Percentiles rank a stretch among this genome's conserved stretches.
Evolutionary conservation across 2,888 invertebrate species (phyloP).

Genomic region (Serrognathus titanus): DNA sequence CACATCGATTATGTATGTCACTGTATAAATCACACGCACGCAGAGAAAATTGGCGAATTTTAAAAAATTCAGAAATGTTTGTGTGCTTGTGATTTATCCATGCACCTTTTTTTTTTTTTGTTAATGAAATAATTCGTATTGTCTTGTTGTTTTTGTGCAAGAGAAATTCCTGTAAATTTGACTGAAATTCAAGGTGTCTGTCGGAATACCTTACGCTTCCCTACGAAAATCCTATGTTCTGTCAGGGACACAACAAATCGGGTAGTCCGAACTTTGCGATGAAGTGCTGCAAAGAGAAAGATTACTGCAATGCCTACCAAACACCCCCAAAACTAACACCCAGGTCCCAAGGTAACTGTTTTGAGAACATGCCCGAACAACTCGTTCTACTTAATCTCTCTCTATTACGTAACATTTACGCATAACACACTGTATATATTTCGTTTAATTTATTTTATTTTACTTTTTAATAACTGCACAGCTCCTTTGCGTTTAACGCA

Average conservation of each 20-base stretch:
- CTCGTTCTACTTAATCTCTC: neutral
- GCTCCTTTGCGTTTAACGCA: slow-evolving; percentile 11
- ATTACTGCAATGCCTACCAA: slow-evolving; percentile 72
- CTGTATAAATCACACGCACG: too few relatives aligned
- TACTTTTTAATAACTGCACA: neutral
- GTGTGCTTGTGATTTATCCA: too few relatives aligned
- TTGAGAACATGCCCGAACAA: neutral
- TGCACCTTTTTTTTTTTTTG: too few relatives aligned
- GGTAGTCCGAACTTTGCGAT: slow-evolving; percentile 68
- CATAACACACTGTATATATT: slow-evolving; percentile 5
- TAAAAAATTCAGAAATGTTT: too few relatives aligned
- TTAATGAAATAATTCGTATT: too few relatives aligned
- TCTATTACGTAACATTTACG: too few relatives aligned
- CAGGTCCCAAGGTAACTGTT: slow-evolving; percentile 63
- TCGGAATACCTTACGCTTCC: slow-evolving; percentile 18
- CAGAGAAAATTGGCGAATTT: too few relatives aligned
- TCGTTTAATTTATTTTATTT: neutral
- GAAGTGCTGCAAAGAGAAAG: slow-evolving; percentile 74
- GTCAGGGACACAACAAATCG: slow-evolving; percentile 67
- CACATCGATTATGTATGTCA: too few relatives aligned
- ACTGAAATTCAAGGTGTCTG: slow-evolving; percentile 41
- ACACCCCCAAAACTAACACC: slow-evolving; percentile 61
- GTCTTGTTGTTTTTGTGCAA: too few relatives aligned
- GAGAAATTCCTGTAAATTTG: slow-evolving; percentile 45
- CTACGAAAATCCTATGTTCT: slow-evolving; percentile 64